Evolutionary conservation across 2,888 invertebrate genomes (phyloP), one percentile per base, ranked within the genome.

Genomic region (Lasioglossum malachurum): DNA sequence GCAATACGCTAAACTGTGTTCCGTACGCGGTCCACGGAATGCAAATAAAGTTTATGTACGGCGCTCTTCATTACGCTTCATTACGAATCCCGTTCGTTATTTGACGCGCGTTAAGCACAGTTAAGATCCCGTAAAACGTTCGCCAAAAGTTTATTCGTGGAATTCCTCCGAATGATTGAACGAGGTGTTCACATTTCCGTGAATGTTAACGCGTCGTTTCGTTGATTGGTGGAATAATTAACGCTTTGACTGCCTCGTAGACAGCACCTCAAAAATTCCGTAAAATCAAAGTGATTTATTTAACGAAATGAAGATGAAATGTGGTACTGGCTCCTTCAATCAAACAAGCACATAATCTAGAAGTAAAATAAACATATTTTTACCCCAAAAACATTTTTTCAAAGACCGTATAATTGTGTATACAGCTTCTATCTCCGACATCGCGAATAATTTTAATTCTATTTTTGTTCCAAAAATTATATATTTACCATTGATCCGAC

Each of bases 1-100:
- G 85, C 85, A 82, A 87, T 87, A 82, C 79, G 85, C 72, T 81
- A 41, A 76, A 74, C 78, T 76, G 67, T 35, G 82, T 79, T 85
- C 60, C 76, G 60, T 73, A 72, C 74, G 64, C 72, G 72, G 60
- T 71, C 73, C 85, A 49, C 44, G 81, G 84, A 84, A 84, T 84
- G 78, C 77, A 46, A 86, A 86, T 86, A 79, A 84, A 84, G 81
- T 84, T 84, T 81, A 72, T 53, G 60, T 31, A 31, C 74, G 27
- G 16, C 49, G 35, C 71, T 49, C 74, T 84, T 84, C 77, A 78
- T 84, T 84, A 83, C 69, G 53, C 31, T 82, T 76, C 82, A 73
- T 84, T 77, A 53, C n/a, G 72, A 1, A 44, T 31, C 27, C 49
- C 12, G 76, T 57, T 35, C 76, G 72, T 77, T 82, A 57, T 74